Conservation (phyloP, 2,797 vertebrate genomes). For the Naso thynnoides region DNA sequence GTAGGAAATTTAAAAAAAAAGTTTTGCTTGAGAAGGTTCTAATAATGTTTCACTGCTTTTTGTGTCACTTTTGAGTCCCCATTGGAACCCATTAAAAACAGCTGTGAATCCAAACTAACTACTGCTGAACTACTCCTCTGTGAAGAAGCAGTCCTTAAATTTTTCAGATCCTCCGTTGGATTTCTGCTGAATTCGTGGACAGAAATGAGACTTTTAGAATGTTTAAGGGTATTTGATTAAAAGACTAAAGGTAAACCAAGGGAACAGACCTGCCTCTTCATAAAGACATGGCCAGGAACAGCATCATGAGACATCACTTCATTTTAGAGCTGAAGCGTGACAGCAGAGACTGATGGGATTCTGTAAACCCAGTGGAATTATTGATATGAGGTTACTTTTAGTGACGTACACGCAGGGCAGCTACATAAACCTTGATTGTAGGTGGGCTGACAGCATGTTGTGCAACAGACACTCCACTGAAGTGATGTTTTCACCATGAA, state of each 20-base stretch:
- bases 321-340: constrained; percentile 26
- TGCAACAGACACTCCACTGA: constrained; percentile 12
- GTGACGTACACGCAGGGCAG: constrained; percentile 4
- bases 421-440: constrained; percentile 39
- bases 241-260: neutral
- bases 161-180: neutral
- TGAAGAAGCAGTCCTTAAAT: neutral
- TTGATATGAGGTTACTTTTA: constrained; percentile 38
- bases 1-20: neutral
- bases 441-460: constrained; percentile 24
- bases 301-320: constrained; percentile 14
- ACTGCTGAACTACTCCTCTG: too few relatives aligned
- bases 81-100: neutral
- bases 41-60: neutral
- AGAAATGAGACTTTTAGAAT: neutral
- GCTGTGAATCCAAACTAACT: neutral
- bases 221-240: neutral
- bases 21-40: neutral
- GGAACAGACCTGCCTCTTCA: constrained; percentile 2
- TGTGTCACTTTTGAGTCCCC: neutral
- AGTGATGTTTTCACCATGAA: constrained; percentile 19
- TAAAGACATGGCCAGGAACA: constrained; percentile 35
- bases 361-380: constrained; percentile 31
- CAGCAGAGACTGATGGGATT: constrained; percentile 32
- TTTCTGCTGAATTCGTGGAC: neutral